Conservation (phyloP, 2,888 invertebrate genomes). For the Himalopsyche japonica region DNA sequence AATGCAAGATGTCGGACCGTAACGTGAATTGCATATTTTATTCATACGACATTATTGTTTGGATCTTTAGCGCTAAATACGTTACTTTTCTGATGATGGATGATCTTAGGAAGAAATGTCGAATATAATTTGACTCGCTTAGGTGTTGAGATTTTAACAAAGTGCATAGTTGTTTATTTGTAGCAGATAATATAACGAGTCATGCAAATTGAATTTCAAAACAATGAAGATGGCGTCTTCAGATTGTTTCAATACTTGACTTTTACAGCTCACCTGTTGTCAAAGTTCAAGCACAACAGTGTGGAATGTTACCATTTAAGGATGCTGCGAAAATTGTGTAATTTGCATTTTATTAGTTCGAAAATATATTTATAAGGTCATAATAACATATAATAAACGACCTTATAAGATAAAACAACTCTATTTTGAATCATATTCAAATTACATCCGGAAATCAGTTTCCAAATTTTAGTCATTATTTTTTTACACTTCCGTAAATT, state of each 20-base stretch:
- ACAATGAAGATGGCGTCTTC: not conserved
- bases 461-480: too few relatives aligned
- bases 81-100: constrained; percentile 26
- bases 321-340: not conserved
- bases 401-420: too few relatives aligned
- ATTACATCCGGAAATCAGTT: too few relatives aligned
- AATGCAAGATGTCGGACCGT: constrained; percentile 8
- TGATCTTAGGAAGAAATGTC: constrained; percentile 2
- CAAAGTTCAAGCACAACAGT: not conserved
- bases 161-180: not conserved
- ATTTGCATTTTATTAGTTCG: not conserved
- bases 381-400: too few relatives aligned
- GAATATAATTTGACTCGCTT: not conserved
- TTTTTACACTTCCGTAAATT: too few relatives aligned
- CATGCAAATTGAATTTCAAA: not conserved
- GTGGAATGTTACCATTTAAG: not conserved
- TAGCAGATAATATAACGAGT: not conserved
- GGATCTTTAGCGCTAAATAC: constrained; percentile 34
- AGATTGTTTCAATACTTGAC: not conserved
- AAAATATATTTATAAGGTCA: not conserved
- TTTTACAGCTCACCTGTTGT: not conserved
- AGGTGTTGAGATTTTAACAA: not conserved
- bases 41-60: constrained; percentile 10
- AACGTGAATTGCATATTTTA: constrained; percentile 34
- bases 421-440: too few relatives aligned